Base-by-base conservation (phyloP, 2,888 invertebrate species). In the Lasioglossum marginatum region DNA sequence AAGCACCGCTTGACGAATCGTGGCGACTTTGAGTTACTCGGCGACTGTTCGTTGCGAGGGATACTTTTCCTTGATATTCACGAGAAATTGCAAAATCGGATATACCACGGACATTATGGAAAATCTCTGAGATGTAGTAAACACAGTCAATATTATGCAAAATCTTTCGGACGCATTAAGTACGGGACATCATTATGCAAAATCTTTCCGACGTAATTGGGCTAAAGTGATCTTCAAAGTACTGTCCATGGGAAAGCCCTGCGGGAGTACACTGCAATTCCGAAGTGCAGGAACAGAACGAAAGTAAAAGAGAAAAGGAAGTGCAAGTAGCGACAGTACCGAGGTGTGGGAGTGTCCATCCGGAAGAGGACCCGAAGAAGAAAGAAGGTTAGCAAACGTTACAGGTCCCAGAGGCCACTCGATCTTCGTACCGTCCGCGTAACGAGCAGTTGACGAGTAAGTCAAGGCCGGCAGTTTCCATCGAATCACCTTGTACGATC, bases 401-500 rank as follows among this genome's bases (percentile, higher is more conserved):
- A 68, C 66, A 68, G 3, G 66, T 71, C 40, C 23, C 37, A 72
- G 4, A 31, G 16, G 16, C 19, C 31, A 72, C 43, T 40, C 43
- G n/a, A 43, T 43, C 71, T 16, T 37, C 43, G 57, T 70, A 34
- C 57, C 68, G 34, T 27, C 48, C 60, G 10, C 37, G 16, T 73
- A 31, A 75, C 74, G 68, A 48, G 34, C 66, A 34, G 31, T 45
- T 70, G 66, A 66, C 72, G 52, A 77, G 72, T 27, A 16, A 31
- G 34, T 52, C 66, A n/a, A 48, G 77, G 40, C 48, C 48, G 52
- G 10, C 31, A 23, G 23, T 19, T 23, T 68, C 66, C 66, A 68
- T 68, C n/a, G 68, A 52, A 60, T 79, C 78, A 72, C 43, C 71
- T 66, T 27, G 75, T 31, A 48, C 70, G 23, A 40, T 66, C 70